Evolutionary conservation across 2,113 vertebrate genomes (phyloP), one percentile per base, ranked within the genome.

Genomic region (Struthidea cinerea): DNA sequence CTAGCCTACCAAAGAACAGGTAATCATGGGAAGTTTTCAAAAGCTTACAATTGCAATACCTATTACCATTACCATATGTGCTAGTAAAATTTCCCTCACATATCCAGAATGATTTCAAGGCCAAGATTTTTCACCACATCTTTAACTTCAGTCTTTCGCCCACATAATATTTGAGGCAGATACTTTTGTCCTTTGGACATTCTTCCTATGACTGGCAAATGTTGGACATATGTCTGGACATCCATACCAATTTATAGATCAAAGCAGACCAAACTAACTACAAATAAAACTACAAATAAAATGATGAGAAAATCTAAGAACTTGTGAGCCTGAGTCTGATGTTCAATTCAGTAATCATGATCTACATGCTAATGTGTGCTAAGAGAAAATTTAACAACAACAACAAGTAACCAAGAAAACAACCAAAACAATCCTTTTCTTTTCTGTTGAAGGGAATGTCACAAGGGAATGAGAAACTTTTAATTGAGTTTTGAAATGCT

Each of bases 401-500:
- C 42, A 27, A 26, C 17, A 41, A 10, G 10, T 35, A 32, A 53
- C 15, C 10, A 52, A 26, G 33, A 37, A 46, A 59, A 1, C 2
- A 37, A 26, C 9, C 4, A 13, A 79, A 68, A 20, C 16, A 42
- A 35, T 41, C 2, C 27, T 60, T 75, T 81, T 9, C 4, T 64
- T 63, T 87, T 53, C 60, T 87, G 7, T 78, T 81, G 50, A 78
- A 78, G 11, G 18, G 12, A 81, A 37, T 37, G 22, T 41, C 75
- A 80, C 32, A 46, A 61, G 63, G 30, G 83, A 88, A 69, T 23
- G 30, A 86, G 30, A 76, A 90, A 84, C n/a, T 92, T 94, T 90
- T 92, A 94, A 94, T 2, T 71, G 83, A 74, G 47, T 92, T 95
- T 92, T 92, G 33, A 78, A 94, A 78, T 69, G 41, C 21, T 89